Conservation (phyloP, 1,140 invertebrate species). For the Drosophila pectinifera region DNA sequence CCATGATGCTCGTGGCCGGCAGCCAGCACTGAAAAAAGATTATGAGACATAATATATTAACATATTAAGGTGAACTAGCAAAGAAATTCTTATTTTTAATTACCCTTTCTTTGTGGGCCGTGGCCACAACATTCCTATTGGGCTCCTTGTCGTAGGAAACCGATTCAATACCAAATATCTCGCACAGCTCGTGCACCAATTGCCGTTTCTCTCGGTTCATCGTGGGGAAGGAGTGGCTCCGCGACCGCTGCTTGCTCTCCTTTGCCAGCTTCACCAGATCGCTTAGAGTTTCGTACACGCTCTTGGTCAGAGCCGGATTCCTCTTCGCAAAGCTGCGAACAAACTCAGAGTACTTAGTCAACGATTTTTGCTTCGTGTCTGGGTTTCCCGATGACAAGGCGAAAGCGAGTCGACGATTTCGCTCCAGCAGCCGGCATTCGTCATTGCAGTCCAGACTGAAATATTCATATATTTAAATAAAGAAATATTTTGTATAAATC, state of each 20-base stretch:
- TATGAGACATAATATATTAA: too few relatives aligned
- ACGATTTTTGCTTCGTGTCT: slow-evolving; percentile 91
- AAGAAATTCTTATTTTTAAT: slow-evolving; percentile 3
- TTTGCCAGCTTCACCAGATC: slow-evolving; percentile 95
- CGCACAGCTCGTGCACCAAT: slow-evolving; percentile 96
- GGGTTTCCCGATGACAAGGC: slow-evolving; percentile 94
- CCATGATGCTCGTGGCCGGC: slow-evolving; percentile 93
- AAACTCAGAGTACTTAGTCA: slow-evolving; percentile 94
- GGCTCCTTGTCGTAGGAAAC: slow-evolving; percentile 97
- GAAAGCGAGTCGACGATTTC: slow-evolving; percentile 94
- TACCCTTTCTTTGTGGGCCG: slow-evolving; percentile 93
- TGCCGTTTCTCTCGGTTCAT: slow-evolving; percentile 96
- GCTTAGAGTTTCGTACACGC: slow-evolving; percentile 93
- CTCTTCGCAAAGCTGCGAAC: slow-evolving; percentile 94
- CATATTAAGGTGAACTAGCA: not conserved
- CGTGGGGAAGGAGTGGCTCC: slow-evolving; percentile 94
- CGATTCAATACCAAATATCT: slow-evolving; percentile 97
- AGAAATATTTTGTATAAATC: not conserved
- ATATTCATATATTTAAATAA: not conserved
- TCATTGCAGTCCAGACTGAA: slow-evolving; percentile 94
- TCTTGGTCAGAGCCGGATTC: slow-evolving; percentile 92
- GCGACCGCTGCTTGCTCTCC: slow-evolving; percentile 93
- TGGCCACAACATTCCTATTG: slow-evolving; percentile 97
- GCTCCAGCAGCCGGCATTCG: slow-evolving; percentile 93
- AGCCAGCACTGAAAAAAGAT: slow-evolving; percentile 90